A percentile compares a stretch with the other conserved stretches of the same genome.
phyloP scores from a whole-genome alignment of 2,888 invertebrate genomes.

The Urechis unicinctus region DNA sequence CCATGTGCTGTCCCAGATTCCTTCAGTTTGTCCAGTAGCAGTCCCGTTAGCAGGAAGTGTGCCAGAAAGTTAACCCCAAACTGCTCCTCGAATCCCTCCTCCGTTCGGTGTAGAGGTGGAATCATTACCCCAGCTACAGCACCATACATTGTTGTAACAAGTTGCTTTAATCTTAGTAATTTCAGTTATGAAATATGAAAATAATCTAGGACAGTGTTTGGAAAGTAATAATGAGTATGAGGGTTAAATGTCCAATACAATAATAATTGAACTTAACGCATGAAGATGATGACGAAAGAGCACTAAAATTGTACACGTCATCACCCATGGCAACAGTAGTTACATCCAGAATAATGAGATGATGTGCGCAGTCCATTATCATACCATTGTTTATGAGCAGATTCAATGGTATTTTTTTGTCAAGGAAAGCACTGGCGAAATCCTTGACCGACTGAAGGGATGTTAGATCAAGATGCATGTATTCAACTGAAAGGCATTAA shows the following conservation, averaged over 20 bases:
- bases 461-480: background rate
- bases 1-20: background rate
- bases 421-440: background rate
- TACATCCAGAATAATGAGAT: background rate
- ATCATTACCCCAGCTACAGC: background rate
- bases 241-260: too few relatives aligned
- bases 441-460: background rate
- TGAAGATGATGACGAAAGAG: too few relatives aligned
- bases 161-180: too few relatives aligned
- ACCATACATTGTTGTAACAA: too few relatives aligned
- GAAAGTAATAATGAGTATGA: too few relatives aligned
- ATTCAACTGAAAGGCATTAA: background rate
- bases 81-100: constrained; percentile 9
- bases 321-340: too few relatives aligned
- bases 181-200: too few relatives aligned
- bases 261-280: too few relatives aligned
- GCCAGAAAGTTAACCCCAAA: constrained; percentile 9
- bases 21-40: background rate
- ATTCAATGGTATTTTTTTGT: background rate
- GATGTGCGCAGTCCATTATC: too few relatives aligned
- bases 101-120: background rate
- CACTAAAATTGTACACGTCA: too few relatives aligned
- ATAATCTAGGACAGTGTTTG: too few relatives aligned
- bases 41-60: background rate
- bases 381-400: background rate